A percentile compares a stretch with the other conserved stretches of the same genome.
phyloP scores from a whole-genome alignment of 2,888 invertebrate genomes.

The Tetragonisca angustula region DNA sequence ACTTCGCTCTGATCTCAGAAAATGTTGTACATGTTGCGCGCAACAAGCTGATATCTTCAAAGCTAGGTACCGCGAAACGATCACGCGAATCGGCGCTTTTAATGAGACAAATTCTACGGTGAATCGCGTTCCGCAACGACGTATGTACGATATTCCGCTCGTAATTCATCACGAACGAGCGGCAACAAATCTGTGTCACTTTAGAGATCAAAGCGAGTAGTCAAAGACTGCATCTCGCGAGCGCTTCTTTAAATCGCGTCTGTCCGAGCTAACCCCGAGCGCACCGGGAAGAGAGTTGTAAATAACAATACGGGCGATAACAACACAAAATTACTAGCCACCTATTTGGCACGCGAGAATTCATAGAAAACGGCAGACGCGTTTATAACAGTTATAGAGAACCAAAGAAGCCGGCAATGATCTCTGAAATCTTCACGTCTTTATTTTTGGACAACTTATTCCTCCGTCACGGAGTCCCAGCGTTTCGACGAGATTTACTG shows the following conservation, averaged over 20 bases:
- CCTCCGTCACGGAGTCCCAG: background rate
- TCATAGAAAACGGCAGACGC: background rate
- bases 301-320: slow-evolving; percentile 36
- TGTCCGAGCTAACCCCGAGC: slow-evolving; percentile 1
- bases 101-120: slow-evolving; percentile 15
- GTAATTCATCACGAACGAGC: slow-evolving; percentile 54
- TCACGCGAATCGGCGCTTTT: background rate
- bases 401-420: background rate
- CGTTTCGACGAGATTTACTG: background rate
- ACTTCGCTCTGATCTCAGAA: background rate
- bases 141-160: slow-evolving; percentile 41
- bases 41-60: background rate
- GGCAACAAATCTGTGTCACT: slow-evolving; percentile 60
- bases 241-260: slow-evolving; percentile 38
- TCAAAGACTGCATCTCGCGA: slow-evolving; percentile 24
- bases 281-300: slow-evolving; percentile 32
- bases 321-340: background rate
- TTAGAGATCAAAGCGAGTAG: slow-evolving; percentile 57
- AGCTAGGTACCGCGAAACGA: background rate
- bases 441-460: slow-evolving; percentile 18
- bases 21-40: background rate
- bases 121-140: slow-evolving; percentile 23
- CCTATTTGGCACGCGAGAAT: background rate
- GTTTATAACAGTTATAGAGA: slow-evolving; percentile 3
- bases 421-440: slow-evolving; percentile 3